phyloP scores from a whole-genome alignment of 1,140 invertebrate genomes.

The Listronotus oregonensis region DNA sequence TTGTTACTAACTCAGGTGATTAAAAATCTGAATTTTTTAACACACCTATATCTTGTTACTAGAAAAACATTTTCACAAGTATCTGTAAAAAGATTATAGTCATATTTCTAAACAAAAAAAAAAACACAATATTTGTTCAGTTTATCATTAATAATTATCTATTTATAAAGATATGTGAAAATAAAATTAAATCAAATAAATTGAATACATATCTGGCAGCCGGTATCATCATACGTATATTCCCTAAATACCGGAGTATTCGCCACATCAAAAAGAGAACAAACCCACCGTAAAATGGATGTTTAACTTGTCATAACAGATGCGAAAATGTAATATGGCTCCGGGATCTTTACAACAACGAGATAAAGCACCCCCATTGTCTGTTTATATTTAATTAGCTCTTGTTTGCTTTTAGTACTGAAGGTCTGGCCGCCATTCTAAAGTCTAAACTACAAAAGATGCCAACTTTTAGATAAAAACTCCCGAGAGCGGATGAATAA shows the following conservation, averaged over 20 bases:
- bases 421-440: background rate
- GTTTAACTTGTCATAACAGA: slow-evolving; percentile 52
- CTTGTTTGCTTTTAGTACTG: slow-evolving; percentile 19
- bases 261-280: slow-evolving; percentile 44
- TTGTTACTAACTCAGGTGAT: no score
- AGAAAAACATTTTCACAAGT: no score
- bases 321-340: slow-evolving; percentile 41
- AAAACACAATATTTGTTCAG: no score
- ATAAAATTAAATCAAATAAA: no score
- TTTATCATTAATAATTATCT: no score
- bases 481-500: slow-evolving; percentile 10
- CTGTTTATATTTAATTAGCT: slow-evolving; percentile 51
- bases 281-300: slow-evolving; percentile 50
- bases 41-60: no score
- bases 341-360: slow-evolving; percentile 37
- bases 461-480: slow-evolving; percentile 27
- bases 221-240: background rate
- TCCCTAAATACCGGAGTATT: background rate
- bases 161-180: no score
- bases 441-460: slow-evolving; percentile 31
- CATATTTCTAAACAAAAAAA: no score
- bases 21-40: no score
- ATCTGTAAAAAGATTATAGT: no score
- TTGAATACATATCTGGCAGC: background rate
- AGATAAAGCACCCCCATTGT: slow-evolving; percentile 42